phyloP scores from a whole-genome alignment of 2,888 invertebrate species.

The Pardosa pseudoannulata region DNA sequence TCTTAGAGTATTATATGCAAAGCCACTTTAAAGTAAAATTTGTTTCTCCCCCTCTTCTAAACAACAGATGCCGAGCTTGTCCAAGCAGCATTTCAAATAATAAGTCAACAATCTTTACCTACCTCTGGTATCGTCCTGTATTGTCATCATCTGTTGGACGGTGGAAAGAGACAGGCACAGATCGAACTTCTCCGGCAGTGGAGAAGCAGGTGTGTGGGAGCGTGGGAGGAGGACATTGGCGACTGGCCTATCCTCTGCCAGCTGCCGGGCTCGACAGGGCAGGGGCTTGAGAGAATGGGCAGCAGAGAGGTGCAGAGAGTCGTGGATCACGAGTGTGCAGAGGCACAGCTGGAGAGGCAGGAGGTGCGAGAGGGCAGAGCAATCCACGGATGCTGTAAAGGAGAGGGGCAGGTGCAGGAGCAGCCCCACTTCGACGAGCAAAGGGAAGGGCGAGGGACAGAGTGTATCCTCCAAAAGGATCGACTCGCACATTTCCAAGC shows the following conservation, averaged over 20 bases:
- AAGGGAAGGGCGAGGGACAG: too few species aligned
- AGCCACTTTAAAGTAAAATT: too few species aligned
- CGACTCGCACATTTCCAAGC: too few species aligned
- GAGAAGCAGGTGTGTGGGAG: background rate
- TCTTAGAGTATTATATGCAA: too few species aligned
- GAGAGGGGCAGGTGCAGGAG: conserved; percentile 36
- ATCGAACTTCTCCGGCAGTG: background rate
- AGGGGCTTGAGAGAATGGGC: background rate
- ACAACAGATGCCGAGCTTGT: too few species aligned
- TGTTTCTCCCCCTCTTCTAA: too few species aligned
- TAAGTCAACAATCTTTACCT: too few species aligned
- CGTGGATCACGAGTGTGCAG: conserved; percentile 36
- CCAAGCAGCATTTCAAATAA: too few species aligned
- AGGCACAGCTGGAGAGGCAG: conserved; percentile 40
- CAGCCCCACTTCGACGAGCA: conserved; percentile 47
- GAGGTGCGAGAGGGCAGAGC: background rate
- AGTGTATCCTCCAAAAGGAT: too few species aligned
- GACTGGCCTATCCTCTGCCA: conserved; percentile 18
- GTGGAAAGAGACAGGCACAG: conserved; percentile 13
- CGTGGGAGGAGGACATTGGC: background rate
- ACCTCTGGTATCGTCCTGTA: background rate
- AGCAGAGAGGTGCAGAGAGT: background rate
- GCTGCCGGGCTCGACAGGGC: background rate
- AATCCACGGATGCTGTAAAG: conserved; percentile 11
- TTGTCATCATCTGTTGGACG: background rate